Conservation (phyloP, 2,113 vertebrate genomes). For the Leptodactylus fuscus region DNA sequence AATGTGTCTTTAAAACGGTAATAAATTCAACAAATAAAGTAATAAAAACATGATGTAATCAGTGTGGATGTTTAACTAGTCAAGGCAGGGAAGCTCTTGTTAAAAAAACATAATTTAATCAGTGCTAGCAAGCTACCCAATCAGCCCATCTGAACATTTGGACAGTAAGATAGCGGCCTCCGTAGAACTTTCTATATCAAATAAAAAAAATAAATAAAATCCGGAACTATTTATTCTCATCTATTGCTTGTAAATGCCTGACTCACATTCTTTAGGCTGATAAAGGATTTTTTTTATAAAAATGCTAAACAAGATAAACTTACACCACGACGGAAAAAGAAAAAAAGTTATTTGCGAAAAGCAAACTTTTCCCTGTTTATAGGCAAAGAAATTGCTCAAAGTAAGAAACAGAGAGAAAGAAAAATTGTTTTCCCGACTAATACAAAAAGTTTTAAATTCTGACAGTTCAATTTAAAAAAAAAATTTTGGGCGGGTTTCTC, state of each 20-base stretch:
- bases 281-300: slow-evolving; percentile 33
- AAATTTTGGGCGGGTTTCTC: background rate
- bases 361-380: slow-evolving; percentile 31
- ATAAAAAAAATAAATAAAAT: background rate
- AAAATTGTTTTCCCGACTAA: background rate
- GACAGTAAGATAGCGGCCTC: slow-evolving; percentile 29
- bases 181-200: background rate
- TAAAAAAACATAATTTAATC: slow-evolving; percentile 24
- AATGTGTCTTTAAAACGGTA: slow-evolving; percentile 3
- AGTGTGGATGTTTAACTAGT: background rate
- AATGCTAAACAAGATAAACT: slow-evolving; percentile 30
- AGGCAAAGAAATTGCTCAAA: slow-evolving; percentile 8
- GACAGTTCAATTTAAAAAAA: too few species aligned
- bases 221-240: background rate
- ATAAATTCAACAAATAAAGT: slow-evolving; percentile 27
- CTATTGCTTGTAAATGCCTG: slow-evolving; percentile 18
- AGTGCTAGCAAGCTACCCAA: background rate
- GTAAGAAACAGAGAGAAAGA: background rate
- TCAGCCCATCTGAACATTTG: slow-evolving; percentile 35
- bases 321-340: background rate
- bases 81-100: slow-evolving; percentile 32
- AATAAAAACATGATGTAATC: slow-evolving; percentile 30
- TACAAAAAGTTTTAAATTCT: background rate
- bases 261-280: slow-evolving; percentile 14
- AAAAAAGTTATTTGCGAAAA: background rate